Evolutionary conservation across 2,113 vertebrate species (phyloP), one percentile per base, ranked within the genome.

Genomic region (Tragelaphus strepsiceros): DNA sequence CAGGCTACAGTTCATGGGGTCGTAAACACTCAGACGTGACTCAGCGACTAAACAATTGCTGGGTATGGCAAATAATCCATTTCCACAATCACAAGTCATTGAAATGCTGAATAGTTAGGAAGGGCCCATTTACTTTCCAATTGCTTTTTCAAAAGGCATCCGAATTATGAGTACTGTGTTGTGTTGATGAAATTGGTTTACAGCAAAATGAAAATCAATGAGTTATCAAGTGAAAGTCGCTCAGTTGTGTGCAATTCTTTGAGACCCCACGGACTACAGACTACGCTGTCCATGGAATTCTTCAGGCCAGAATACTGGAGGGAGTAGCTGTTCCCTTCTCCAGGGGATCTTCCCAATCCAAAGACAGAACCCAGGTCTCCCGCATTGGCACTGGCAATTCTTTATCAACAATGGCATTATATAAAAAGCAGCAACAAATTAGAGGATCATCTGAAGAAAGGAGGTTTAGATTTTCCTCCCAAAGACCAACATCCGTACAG

Each of bases 381-480:
- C 1, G 0, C n/a, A 71, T 0, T 35, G n/a, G 15, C 30, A 64
- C 3, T 9, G 30, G n/a, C n/a, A 35, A 22, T 35, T 71, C 64
- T 71, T 71, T 22, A 6, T 19, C n/a, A 35, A 49, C 16, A 22
- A 22, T 83, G 64, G 28, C 24, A 49, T 49, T 53, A 88, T 53
- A 93, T 74, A 19, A 49, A 95, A 43, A 17, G 14, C 30, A 90
- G 24, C 90, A 61, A 83, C 67, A 43, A 96, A 95, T 53, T 35
- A 86, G 4, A 94, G 17, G 22, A 59, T 59, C 21, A 28, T 35
- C 35, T 84, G 15, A 77, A 96, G 82, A 59, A 53, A 64, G 12
- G 54, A 80, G 39, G 30, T 61, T 97, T 95, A 84, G 62, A 61
- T 96, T 39, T 81, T 97, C 11, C 83, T 67, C 64, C 39, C 35